These are phyloP conservation scores for Lagria hirta DNA, from an alignment of 2,888 invertebrate genomes.

Conservation along the genomic window DNA sequence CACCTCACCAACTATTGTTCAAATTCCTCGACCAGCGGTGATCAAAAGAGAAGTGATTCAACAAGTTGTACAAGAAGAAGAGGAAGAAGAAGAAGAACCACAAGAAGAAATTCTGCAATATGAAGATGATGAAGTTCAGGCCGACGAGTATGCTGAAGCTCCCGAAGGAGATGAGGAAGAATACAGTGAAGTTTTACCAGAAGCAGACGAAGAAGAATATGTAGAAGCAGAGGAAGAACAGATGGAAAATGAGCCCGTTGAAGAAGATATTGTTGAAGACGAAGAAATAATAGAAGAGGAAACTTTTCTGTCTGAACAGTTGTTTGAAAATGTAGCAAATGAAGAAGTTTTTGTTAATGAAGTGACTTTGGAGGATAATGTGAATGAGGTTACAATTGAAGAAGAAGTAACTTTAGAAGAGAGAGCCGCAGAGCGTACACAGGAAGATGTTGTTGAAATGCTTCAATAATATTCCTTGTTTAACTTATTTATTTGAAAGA, in stretches of 20 bases:
- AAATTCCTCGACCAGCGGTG: no score
- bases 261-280: constrained; percentile 25
- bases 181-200: constrained; percentile 4
- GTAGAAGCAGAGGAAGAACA: constrained; percentile 28
- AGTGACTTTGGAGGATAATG: constrained; percentile 50
- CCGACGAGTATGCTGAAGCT: constrained; percentile 27
- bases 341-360: constrained; percentile 49
- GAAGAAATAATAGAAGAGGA: constrained; percentile 35
- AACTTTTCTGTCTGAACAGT: constrained; percentile 44
- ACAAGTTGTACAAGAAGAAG: constrained; percentile 26
- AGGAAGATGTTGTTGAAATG: constrained; percentile 17
- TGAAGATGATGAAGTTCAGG: constrained; percentile 31
- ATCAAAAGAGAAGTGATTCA: constrained; percentile 27
- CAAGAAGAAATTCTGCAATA: constrained; percentile 24
- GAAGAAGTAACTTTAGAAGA: constrained; percentile 36
- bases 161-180: constrained; percentile 17
- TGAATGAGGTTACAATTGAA: constrained; percentile 46
- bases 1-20: constrained; percentile 22
- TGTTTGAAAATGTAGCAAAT: constrained; percentile 43
- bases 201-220: no score
- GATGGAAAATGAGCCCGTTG: constrained; percentile 31
- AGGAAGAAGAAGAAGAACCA: constrained; percentile 29
- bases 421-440: constrained; percentile 11
- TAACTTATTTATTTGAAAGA: constrained; percentile 29
- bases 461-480: constrained; percentile 24